These are phyloP conservation scores for Ochotona princeps DNA, from an alignment of 2,113 vertebrate genomes.

Conservation along the genomic window DNA sequence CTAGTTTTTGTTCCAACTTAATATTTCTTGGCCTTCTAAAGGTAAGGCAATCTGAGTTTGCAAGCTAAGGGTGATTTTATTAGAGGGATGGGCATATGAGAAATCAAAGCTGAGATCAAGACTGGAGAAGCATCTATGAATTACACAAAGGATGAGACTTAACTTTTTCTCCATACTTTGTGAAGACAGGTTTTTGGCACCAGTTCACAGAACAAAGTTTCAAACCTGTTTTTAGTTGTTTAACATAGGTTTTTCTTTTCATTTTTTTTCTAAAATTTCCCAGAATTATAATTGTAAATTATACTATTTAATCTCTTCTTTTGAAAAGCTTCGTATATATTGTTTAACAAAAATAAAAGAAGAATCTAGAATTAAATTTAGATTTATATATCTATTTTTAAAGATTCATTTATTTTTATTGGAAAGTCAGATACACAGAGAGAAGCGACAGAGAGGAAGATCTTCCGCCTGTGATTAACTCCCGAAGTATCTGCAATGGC, in stretches of 20 bases:
- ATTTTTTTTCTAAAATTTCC: neutral
- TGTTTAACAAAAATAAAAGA: slow-evolving; percentile 27
- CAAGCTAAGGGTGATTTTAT: neutral
- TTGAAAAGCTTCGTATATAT: neutral
- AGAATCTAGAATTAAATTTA: neutral
- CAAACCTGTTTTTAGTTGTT: neutral
- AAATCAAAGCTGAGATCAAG: neutral
- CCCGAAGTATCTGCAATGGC: too few species aligned
- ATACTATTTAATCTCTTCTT: neutral
- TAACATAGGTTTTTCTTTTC: neutral
- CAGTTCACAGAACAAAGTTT: neutral
- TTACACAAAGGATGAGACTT: neutral
- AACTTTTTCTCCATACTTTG: neutral
- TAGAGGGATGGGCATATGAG: neutral
- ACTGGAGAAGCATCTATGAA: neutral
- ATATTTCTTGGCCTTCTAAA: neutral
- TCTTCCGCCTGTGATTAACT: too few species aligned
- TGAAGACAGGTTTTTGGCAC: neutral
- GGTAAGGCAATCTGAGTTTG: neutral
- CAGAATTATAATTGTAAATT: neutral
- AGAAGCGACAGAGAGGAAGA: too few species aligned
- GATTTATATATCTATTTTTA: neutral
- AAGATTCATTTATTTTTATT: neutral
- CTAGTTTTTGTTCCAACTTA: neutral
- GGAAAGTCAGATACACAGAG: too few species aligned